Conservation (phyloP, 2,797 vertebrate species). For the Onychomys arenicola region DNA sequence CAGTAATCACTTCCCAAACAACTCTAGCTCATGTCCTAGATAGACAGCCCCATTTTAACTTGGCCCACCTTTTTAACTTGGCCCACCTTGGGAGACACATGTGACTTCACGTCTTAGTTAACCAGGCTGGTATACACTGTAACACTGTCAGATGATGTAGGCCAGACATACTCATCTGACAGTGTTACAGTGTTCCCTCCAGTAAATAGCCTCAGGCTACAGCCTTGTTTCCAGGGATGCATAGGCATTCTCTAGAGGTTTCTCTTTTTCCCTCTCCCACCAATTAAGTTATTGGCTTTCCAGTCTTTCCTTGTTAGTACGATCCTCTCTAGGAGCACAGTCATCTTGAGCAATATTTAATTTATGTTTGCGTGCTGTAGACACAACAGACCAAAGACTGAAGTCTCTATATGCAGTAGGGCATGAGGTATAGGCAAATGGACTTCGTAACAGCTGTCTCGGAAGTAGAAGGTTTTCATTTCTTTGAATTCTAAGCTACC, state of each 20-base stretch:
- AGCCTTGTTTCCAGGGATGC: neutral
- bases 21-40: neutral
- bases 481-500: neutral
- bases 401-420: neutral
- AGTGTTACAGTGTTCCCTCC: neutral
- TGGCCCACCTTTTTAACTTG: conserved; percentile 31
- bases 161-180: neutral
- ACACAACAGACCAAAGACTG: neutral
- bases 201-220: accelerated
- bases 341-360: neutral
- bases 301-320: neutral
- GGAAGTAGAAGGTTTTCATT: neutral
- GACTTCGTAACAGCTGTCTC: neutral
- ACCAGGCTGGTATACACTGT: neutral
- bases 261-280: conserved; percentile 4
- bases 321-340: neutral
- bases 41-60: neutral
- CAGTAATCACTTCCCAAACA: neutral
- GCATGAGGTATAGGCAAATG: neutral
- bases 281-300: neutral
- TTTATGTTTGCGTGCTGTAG: neutral
- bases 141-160: neutral
- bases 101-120: conserved; percentile 48
- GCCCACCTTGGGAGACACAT: conserved; percentile 42
- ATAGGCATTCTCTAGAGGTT: neutral